Conservation (phyloP, 2,797 vertebrate genomes). For the Enteromius viviparus region DNA sequence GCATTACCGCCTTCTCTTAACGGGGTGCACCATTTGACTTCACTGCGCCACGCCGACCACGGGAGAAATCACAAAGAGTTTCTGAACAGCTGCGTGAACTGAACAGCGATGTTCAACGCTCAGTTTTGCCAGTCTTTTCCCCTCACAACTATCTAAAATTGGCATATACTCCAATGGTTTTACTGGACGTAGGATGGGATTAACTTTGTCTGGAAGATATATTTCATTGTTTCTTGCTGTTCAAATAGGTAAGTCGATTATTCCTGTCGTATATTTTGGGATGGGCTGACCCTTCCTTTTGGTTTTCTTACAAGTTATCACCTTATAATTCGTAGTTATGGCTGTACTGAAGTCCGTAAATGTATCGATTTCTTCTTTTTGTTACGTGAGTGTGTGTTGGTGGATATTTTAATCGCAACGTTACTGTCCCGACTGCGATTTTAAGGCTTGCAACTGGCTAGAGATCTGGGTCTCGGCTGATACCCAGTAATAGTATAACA, state of each 20-base stretch:
- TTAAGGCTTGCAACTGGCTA: not conserved
- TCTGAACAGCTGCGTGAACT: slow-evolving; percentile 77
- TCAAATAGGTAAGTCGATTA: slow-evolving; percentile 84
- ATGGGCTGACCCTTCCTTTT: slow-evolving; percentile 31
- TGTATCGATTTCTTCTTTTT: not conserved
- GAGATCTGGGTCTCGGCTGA: not conserved
- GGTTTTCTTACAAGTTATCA: not conserved
- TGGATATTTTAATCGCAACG: slow-evolving; percentile 8
- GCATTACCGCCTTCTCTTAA: slow-evolving; percentile 80
- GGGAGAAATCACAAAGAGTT: slow-evolving; percentile 55
- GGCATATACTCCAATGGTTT: slow-evolving; percentile 86
- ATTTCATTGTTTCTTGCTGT: slow-evolving; percentile 89
- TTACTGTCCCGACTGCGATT: slow-evolving; percentile 8
- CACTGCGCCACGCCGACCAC: slow-evolving; percentile 66
- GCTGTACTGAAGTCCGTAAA: not conserved
- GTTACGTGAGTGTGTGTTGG: not conserved
- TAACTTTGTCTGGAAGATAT: slow-evolving; percentile 90
- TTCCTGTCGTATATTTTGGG: slow-evolving; percentile 46
- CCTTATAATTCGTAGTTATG: not conserved
- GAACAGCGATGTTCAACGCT: slow-evolving; percentile 83
- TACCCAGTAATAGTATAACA: not conserved
- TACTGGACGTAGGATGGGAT: slow-evolving; percentile 94
- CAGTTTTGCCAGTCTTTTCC: slow-evolving; percentile 81
- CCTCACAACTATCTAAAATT: slow-evolving; percentile 85
- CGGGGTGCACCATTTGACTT: slow-evolving; percentile 83